These are phyloP conservation scores for Bubo bubo DNA, from an alignment of 2,113 vertebrate species.

Conservation along the genomic window DNA sequence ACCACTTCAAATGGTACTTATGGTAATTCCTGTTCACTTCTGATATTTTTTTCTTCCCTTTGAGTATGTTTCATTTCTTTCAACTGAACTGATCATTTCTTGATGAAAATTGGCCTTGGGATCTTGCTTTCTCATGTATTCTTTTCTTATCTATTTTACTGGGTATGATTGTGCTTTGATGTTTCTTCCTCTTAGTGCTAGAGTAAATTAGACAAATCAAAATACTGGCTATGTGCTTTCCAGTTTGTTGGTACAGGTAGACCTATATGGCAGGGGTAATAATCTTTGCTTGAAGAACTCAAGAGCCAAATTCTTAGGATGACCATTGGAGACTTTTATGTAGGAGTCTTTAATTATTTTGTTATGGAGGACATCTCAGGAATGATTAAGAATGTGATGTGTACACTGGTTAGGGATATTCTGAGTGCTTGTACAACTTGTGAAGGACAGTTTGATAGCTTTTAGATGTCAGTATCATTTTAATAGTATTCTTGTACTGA, in stretches of 20 bases:
- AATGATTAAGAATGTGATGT: background rate
- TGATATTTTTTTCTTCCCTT: background rate
- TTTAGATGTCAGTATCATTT: background rate
- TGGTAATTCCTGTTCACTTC: background rate
- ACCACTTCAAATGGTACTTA: background rate
- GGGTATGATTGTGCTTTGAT: background rate
- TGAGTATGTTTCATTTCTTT: background rate
- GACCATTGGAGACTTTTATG: background rate
- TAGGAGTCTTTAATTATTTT: background rate
- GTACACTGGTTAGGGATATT: background rate
- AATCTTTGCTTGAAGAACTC: background rate
- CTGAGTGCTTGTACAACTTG: background rate
- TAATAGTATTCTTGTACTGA: background rate
- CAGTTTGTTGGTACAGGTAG: background rate
- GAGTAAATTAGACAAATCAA: background rate
- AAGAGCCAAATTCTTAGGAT: background rate
- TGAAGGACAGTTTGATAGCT: background rate
- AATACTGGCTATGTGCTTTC: background rate
- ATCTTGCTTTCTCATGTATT: background rate
- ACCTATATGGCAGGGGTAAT: background rate
- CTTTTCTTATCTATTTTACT: background rate
- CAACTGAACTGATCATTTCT: background rate
- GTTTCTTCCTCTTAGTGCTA: background rate
- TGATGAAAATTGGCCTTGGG: background rate
- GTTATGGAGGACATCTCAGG: background rate